phyloP scores from a whole-genome alignment of 2,113 vertebrate genomes.

The Emydocephalus ijimae region DNA sequence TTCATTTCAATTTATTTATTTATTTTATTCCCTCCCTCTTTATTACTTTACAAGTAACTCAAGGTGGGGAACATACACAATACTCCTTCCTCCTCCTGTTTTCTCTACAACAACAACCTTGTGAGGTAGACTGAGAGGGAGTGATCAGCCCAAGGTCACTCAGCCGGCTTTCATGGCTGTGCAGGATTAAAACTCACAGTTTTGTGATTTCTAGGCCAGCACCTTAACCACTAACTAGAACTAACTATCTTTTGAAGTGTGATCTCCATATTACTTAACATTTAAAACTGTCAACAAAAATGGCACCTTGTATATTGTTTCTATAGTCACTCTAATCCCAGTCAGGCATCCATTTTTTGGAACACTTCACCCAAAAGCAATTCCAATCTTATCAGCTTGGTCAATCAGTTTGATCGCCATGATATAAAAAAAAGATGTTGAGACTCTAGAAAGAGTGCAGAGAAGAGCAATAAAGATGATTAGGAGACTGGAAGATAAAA shows the following conservation, averaged over 20 bases:
- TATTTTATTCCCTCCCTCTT: background rate
- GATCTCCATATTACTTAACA: background rate
- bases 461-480: background rate
- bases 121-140: background rate
- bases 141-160: background rate
- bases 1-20: background rate
- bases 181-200: background rate
- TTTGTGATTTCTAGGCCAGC: background rate
- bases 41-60: background rate
- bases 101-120: background rate
- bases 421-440: background rate
- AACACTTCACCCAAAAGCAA: background rate
- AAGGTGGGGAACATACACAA: background rate
- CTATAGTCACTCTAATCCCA: background rate
- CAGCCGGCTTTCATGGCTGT: background rate
- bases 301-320: background rate
- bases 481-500: background rate
- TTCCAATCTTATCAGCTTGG: background rate
- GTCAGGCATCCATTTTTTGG: background rate
- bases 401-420: background rate
- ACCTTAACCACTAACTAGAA: background rate
- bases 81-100: background rate
- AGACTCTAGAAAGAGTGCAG: background rate
- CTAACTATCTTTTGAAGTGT: background rate
- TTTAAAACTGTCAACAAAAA: background rate